Evolutionary conservation across 2,797 vertebrate genomes (phyloP).

Genomic region (Sternarchorhynchus goeldii): DNA sequence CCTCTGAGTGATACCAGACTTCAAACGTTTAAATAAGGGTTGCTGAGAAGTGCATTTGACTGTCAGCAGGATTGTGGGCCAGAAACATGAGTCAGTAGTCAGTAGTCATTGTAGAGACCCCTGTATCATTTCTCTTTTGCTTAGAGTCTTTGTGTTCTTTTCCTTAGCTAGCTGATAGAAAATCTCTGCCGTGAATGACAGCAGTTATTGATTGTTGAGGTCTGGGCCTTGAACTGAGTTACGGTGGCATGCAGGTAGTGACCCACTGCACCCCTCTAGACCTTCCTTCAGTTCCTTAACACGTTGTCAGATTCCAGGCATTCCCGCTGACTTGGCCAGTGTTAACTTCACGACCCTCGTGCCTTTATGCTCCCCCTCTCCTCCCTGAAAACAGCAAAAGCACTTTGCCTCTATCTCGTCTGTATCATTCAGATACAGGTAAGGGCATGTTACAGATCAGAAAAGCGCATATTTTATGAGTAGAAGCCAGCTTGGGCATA

Average conservation of each 20-base stretch:
- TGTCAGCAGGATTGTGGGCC: background rate
- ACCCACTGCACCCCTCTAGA: constrained; percentile 60
- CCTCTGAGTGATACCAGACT: background rate
- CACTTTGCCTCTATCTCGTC: constrained; percentile 10
- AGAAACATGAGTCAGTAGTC: background rate
- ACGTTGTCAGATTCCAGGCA: constrained; percentile 53
- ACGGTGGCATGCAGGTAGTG: constrained; percentile 48
- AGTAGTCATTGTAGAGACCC: background rate
- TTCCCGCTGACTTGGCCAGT: constrained; percentile 42
- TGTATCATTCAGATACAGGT: constrained; percentile 5
- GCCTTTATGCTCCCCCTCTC: constrained; percentile 14
- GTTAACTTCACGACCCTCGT: constrained; percentile 35
- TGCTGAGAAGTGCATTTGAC: background rate
- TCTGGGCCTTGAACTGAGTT: constrained; percentile 43
- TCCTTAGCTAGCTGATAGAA: background rate
- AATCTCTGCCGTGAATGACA: background rate
- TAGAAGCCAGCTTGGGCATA: background rate
- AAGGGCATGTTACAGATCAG: background rate
- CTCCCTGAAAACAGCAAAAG: constrained; percentile 38
- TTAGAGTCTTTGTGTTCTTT: background rate
- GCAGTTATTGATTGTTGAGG: constrained; percentile 35
- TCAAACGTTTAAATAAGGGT: no score
- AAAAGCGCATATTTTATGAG: background rate
- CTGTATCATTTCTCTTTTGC: background rate
- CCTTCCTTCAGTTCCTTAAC: constrained; percentile 62